Conservation (phyloP, 2,113 vertebrate genomes). For the Leptobrachium leishanense region DNA sequence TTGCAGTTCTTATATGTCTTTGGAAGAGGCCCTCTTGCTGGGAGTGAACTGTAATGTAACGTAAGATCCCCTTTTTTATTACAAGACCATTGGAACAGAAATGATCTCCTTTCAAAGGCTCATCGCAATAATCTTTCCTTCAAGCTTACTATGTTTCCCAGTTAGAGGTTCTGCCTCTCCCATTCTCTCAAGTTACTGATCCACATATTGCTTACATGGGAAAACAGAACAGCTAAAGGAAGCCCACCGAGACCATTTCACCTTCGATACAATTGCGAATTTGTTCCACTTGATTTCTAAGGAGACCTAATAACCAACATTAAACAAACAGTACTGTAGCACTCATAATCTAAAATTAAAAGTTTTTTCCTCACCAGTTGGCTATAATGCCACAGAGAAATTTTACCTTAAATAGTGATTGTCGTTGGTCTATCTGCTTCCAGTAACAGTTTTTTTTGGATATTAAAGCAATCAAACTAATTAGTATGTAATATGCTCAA, state of each 20-base stretch:
- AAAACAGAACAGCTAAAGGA: conserved; percentile 52
- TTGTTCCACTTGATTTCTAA: conserved; percentile 52
- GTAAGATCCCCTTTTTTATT: conserved; percentile 45
- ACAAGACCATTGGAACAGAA: conserved; percentile 26
- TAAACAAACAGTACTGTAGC: neutral
- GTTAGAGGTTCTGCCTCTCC: conserved; percentile 55
- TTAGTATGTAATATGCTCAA: too few species aligned
- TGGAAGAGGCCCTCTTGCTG: conserved; percentile 53
- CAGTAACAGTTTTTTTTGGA: too few species aligned
- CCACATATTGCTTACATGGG: conserved; percentile 60
- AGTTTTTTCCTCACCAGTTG: neutral
- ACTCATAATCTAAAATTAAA: neutral
- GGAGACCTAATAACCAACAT: conserved; percentile 56
- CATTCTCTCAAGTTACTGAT: conserved; percentile 64
- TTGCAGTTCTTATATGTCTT: conserved; percentile 16
- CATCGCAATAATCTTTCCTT: conserved; percentile 41
- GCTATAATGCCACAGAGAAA: neutral
- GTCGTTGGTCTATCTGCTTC: too few species aligned
- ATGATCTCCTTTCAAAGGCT: conserved; percentile 46
- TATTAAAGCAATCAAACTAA: too few species aligned
- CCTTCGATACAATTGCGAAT: conserved; percentile 57
- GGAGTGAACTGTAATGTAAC: conserved; percentile 58
- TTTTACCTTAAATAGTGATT: too few species aligned
- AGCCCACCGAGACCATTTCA: conserved; percentile 57
- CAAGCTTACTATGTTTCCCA: conserved; percentile 52